Evolutionary conservation across 2,797 vertebrate genomes (phyloP).

Genomic region (Sternotherus odoratus): DNA sequence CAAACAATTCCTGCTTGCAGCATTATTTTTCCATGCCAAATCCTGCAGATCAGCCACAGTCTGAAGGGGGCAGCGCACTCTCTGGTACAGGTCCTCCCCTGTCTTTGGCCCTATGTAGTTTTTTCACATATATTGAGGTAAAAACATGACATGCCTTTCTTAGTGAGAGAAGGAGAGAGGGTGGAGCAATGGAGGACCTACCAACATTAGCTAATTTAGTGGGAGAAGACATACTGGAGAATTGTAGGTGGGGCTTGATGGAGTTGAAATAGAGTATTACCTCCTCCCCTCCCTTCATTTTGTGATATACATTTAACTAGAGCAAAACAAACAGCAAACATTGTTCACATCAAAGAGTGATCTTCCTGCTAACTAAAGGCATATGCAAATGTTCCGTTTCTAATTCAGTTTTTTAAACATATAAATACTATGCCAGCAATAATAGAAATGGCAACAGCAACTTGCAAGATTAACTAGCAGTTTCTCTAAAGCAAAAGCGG

Average conservation of each 20-base stretch:
- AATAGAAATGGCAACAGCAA: slow-evolving; percentile 18
- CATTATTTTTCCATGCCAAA: neutral
- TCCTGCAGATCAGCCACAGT: neutral
- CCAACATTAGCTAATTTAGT: slow-evolving; percentile 13
- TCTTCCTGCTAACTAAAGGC: neutral
- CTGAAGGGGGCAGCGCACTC: neutral
- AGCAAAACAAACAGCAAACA: slow-evolving; percentile 16
- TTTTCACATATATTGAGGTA: neutral
- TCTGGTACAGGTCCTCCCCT: neutral
- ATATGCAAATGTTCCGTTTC: neutral
- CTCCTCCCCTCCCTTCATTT: neutral
- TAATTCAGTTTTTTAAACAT: neutral
- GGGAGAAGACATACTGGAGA: neutral
- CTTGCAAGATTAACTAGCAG: neutral
- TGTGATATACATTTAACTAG: neutral
- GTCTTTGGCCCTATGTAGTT: neutral
- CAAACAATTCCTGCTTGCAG: neutral
- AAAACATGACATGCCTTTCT: neutral
- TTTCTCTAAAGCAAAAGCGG: neutral
- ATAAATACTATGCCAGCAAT: neutral
- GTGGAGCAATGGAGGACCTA: neutral
- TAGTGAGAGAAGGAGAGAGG: neutral
- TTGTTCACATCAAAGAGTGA: neutral
- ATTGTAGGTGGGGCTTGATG: neutral
- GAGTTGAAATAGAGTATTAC: neutral